Base-by-base conservation (phyloP, 2,797 vertebrate genomes). In the Pogonophryne albipinna region DNA sequence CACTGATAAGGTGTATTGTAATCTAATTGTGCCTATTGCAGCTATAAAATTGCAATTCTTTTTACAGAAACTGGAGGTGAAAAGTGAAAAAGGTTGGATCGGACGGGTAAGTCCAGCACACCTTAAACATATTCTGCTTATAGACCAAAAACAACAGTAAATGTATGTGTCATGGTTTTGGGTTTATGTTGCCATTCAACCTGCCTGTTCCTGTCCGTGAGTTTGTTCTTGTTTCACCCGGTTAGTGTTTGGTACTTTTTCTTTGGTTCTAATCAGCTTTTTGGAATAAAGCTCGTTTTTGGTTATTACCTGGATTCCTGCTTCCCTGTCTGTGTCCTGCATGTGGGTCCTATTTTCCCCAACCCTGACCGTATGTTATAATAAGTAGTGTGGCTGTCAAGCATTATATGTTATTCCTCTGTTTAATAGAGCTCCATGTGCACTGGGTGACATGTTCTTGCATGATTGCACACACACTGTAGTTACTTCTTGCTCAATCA, bases 61-160 rank as follows among this genome's bases (percentile, higher is more conserved):
- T 83, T 85, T 66, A 62, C 94, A 93, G 90, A 64, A 89, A 19
- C 92, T 95, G 77, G 47, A 92, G 71, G 77, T 98, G 91, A 90
- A 42, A 38, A 98, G 96, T 87, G 19, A 72, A 77, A 95, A 85
- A 1, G 98, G 98, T 85, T 99, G 98, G 98, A 92, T 97, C 84
- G 97, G 97, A 81, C 95, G 96, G 93, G 98, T 99, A 97, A 17
- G 97, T 95, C 46, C 10, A 49, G 5, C 0, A 10, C 51, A 42
- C 38, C 19, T 5, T 38, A 23, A 66, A 53, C 2, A 58, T 11
- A 53, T 52, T 63, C 3, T 42, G 11, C 13, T 50, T 27, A 64
- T 66, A 55, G 27, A 31, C 5, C 6, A 45, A 46, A 41, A 47
- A 16, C 23, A 49, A 53, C 17, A 44, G 15, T 56, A 15, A 34